Conservation (phyloP, 2,113 vertebrate species). For the Mionectes macconnelli region DNA sequence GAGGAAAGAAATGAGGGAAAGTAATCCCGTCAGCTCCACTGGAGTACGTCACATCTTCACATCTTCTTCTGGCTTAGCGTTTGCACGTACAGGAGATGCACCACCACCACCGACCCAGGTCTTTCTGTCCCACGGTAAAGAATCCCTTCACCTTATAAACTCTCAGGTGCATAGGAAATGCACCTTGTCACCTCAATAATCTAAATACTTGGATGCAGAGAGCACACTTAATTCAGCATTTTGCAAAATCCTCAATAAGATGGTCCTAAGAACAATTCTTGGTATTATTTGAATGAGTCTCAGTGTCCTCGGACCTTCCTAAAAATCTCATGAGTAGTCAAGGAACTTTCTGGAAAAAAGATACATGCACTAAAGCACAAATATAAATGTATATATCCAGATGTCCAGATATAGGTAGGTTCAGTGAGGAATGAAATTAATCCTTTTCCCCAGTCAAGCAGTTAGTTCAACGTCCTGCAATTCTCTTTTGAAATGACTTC, state of each 20-base stretch:
- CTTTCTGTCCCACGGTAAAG: background rate
- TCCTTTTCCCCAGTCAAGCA: background rate
- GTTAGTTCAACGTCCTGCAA: background rate
- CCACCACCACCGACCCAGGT: background rate
- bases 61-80: background rate
- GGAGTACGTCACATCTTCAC: background rate
- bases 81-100: background rate
- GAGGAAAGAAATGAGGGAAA: background rate
- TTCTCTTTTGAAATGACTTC: background rate
- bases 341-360: background rate
- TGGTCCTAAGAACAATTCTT: background rate
- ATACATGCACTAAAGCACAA: fast-evolving
- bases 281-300: background rate
- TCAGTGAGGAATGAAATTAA: background rate
- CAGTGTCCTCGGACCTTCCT: background rate
- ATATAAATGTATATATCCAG: background rate
- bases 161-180: background rate
- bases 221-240: background rate
- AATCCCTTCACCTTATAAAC: fast-evolving
- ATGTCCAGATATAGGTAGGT: background rate
- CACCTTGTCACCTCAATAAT: background rate
- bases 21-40: background rate
- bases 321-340: background rate
- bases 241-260: background rate
- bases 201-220: background rate